phyloP scores from a whole-genome alignment of 2,888 invertebrate genomes.

The Chironomus tentans region DNA sequence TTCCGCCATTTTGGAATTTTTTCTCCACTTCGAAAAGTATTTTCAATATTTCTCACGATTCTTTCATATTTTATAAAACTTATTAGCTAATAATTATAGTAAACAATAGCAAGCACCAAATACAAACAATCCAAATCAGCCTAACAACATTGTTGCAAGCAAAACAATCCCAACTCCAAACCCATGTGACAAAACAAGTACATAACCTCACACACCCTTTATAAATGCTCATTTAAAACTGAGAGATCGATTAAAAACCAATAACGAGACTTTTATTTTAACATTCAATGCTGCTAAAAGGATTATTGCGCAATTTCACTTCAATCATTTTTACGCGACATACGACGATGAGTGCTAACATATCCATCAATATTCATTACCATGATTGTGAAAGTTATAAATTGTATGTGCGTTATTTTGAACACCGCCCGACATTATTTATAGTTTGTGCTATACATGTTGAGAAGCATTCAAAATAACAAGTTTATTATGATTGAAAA shows the following conservation, averaged over 20 bases:
- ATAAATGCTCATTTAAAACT: no score
- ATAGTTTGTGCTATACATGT: no score
- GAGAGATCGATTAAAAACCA: constrained; percentile 1
- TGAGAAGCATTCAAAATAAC: neutral
- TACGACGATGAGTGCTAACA: neutral
- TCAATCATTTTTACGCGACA: neutral
- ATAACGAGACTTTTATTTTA: neutral
- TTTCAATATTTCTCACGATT: no score
- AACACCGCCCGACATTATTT: neutral
- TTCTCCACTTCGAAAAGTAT: no score
- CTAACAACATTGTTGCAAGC: no score
- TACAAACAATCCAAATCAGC: no score
- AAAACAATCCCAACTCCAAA: no score
- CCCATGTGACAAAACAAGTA: no score
- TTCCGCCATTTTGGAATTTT: no score
- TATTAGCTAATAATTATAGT: no score
- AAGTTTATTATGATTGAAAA: constrained; percentile 6
- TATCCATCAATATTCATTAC: constrained; percentile 7
- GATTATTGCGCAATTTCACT: constrained; percentile 4
- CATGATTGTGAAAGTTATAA: neutral
- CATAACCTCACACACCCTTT: neutral
- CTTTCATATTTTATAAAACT: no score
- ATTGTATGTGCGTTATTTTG: neutral
- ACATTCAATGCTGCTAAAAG: neutral
- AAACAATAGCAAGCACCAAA: no score